A percentile compares a stretch with the other conserved stretches of the same genome.
Evolutionary conservation across 2,797 vertebrate species (phyloP).

Genomic region (Danio jaintianensis): DNA sequence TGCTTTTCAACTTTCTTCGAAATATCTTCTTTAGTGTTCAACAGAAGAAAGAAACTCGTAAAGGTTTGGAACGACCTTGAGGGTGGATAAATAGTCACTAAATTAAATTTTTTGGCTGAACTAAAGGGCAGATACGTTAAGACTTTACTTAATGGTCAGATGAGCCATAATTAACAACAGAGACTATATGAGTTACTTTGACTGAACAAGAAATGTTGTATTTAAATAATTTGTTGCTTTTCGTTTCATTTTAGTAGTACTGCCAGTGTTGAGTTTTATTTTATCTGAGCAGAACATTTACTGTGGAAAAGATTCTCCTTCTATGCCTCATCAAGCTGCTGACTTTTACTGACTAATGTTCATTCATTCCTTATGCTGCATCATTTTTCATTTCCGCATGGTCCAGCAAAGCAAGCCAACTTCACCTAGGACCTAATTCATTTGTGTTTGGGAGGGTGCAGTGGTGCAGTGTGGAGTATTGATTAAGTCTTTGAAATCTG

Average conservation of each 20-base stretch:
- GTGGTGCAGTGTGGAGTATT: conserved; percentile 50
- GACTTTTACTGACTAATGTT: conserved; percentile 45
- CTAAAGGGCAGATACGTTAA: background rate
- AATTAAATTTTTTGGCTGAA: too few species aligned
- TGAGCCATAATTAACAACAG: background rate
- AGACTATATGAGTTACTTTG: background rate
- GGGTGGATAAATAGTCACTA: too few species aligned
- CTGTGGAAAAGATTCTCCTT: conserved; percentile 4
- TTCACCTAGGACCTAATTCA: conserved; percentile 69
- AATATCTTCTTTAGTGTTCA: too few species aligned
- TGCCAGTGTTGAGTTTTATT: background rate
- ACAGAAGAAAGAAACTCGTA: too few species aligned
- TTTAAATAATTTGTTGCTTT: too few species aligned
- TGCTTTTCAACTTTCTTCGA: too few species aligned
- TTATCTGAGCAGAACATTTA: background rate
- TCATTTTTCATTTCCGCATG: conserved; percentile 41
- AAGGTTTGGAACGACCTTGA: too few species aligned
- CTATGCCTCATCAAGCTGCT: conserved; percentile 18
- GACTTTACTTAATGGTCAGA: background rate
- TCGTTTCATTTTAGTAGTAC: too few species aligned
- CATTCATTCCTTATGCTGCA: conserved; percentile 11
- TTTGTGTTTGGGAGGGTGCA: conserved; percentile 23
- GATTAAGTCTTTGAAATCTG: conserved; percentile 64
- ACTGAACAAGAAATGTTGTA: background rate
- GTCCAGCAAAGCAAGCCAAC: conserved; percentile 48